Base-by-base conservation (phyloP, 64 coral and sea anemone genomes). In the Porites australiensis region DNA sequence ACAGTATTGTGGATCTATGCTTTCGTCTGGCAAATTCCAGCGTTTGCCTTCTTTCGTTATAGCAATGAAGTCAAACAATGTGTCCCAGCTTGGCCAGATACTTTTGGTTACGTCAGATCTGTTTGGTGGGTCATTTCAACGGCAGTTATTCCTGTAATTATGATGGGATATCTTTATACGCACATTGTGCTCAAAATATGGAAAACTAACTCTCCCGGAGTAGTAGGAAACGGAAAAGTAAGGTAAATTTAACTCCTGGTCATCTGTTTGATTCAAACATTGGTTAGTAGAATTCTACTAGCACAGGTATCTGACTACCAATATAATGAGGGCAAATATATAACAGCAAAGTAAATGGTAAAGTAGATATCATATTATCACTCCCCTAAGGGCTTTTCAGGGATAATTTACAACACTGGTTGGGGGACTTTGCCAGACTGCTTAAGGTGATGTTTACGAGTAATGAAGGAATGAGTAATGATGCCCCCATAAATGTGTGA, bases 121-220 rank as follows among this genome's bases (percentile, higher is more conserved):
- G 61, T 92, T 48, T 19, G 70, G 16, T 92, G 90, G 90, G 48
- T 92, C 18, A 50, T 92, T 1, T 75, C 83, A 65, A 82, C 79
- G 0, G 81, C 66, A 11, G 44, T 92, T 13, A 19, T 87, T 70
- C 90, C 90, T 49, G 82, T 92, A 4, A 72, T 82, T 77, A 86
- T 86, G 44, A 92, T 92, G 90, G 80, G 69, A 0, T 92, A 77
- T 48, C 77, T 92, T 4, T 92, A 92, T 53, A 7, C 77, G 12
- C 61, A 82, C 47, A 86, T 92, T 76, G 27, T 91, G 20, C 79
- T 53, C 11, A 47, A 53, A 19, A 66, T 91, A 19, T 75, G 90
- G 81, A 82, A 62, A 27, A 63, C 23, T 59, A 7, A 27, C 27
- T 14, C 43, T 16, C 53, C 79, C 3, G 79, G 58, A 48, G 5